Evolutionary conservation across 1,140 invertebrate genomes (phyloP), one percentile per base, ranked within the genome.

Genomic region (Fopius arisanus): DNA sequence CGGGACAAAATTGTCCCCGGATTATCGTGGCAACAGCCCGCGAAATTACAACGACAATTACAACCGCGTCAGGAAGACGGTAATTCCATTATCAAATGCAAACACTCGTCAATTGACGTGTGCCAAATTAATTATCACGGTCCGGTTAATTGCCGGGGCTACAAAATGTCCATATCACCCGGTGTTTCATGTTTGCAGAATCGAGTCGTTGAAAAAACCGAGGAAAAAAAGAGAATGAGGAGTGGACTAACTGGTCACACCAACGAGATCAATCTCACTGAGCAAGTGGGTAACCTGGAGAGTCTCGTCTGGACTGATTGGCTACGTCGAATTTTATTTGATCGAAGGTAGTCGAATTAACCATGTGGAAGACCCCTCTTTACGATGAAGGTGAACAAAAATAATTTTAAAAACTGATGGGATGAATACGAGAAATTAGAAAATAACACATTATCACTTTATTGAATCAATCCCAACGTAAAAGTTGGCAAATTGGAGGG

Each of bases 1-100:
- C 79, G 94, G 94, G 23, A 95, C 93, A 0, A 88, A 88, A 76
- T 83, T 90, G 59, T 87, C 87, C 65, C 94, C 94, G 0, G 74
- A 80, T 10, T 91, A 94, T 75, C 90, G 92, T 84, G 82, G 81
- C 76, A 84, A 89, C 23, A 90, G 90, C 9, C 86, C 87, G 0
- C 88, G 90, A 79, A 87, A 87, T 72, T 92, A 92, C 78, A 87
- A 90, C 59, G 75, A 88, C 31, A 82, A 89, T 48, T 90, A 90
- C 78, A 89, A 88, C 72, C 82, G 78, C 71, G 67, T 86, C 4
- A 80, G 81, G 14, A 87, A 87, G 75, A 79, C 73, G 69, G 82
- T 83, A 26, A 67, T 41, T 48, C 14, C 5, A 19, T 48, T 48
- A 48, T 48, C 16, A 14, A 12, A 48, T 48, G 43, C 16, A 48